Conservation (phyloP, 2,888 invertebrate genomes). For the Melinaea menophilus region DNA sequence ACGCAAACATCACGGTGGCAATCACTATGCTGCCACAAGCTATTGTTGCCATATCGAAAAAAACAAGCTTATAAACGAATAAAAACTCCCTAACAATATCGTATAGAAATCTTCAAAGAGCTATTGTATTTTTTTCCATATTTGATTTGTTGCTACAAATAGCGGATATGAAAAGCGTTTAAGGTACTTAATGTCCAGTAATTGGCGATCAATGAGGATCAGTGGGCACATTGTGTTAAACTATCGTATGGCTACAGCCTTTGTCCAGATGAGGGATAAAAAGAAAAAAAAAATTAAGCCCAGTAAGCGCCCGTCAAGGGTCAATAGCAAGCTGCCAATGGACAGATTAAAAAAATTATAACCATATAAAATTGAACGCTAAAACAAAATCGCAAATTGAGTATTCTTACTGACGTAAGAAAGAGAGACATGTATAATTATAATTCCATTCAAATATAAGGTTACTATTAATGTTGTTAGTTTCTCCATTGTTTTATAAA, state of each 20-base stretch:
- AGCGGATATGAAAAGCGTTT: conserved; percentile 72
- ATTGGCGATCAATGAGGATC: conserved; percentile 79
- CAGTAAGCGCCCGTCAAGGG: conserved; percentile 60
- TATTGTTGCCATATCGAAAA: conserved; percentile 52
- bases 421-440: conserved; percentile 6
- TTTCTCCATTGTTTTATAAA: conserved; percentile 8
- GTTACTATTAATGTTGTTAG: conserved; percentile 8
- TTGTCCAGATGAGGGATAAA: conserved; percentile 61
- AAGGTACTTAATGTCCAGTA: conserved; percentile 78
- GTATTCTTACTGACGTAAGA: no score
- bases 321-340: conserved; percentile 60
- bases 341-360: conserved; percentile 19
- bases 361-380: conserved; percentile 6
- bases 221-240: conserved; percentile 75
- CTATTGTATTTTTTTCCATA: conserved; percentile 60
- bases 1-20: conserved; percentile 41
- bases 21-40: conserved; percentile 46
- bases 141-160: conserved; percentile 77
- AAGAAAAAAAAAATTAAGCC: conserved; percentile 54
- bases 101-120: conserved; percentile 66
- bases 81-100: conserved; percentile 57
- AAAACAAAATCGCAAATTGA: conserved; percentile 10
- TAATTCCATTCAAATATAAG: conserved; percentile 13
- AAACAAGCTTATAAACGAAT: conserved; percentile 57
- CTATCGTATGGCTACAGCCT: conserved; percentile 59